phyloP scores from a whole-genome alignment of 2,888 invertebrate genomes.

The Amitus sp. region DNA sequence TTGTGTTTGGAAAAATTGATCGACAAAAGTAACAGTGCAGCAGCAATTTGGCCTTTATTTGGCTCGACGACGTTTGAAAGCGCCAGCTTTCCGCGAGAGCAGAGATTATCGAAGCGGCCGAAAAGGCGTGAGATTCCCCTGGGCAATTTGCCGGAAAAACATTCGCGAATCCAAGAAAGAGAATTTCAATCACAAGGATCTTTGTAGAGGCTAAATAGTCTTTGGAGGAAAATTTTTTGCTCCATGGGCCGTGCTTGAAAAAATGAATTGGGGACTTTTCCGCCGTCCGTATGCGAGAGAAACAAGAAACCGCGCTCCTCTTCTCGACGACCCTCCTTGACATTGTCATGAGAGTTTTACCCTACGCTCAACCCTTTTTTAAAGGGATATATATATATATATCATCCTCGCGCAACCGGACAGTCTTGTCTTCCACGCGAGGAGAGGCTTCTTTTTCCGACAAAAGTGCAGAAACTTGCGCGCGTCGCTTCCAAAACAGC shows the following conservation, averaged over 20 bases:
- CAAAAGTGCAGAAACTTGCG: conserved; percentile 22
- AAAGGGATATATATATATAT: conserved; percentile 30
- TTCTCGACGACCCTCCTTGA: conserved; percentile 37
- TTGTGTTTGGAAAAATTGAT: too few relatives aligned
- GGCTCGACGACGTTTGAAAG: too few relatives aligned
- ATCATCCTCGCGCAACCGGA: conserved; percentile 30
- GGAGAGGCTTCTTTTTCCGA: conserved; percentile 39
- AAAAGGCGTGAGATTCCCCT: too few relatives aligned
- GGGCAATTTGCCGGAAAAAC: background rate
- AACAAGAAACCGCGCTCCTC: conserved; percentile 38
- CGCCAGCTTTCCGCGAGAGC: too few relatives aligned
- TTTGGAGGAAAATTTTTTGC: background rate
- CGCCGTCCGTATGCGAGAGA: conserved; percentile 36
- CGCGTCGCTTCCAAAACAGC: background rate
- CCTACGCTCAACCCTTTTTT: conserved; percentile 23
- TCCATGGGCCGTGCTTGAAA: conserved; percentile 24
- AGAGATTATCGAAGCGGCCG: too few relatives aligned
- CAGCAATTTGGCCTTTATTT: too few relatives aligned
- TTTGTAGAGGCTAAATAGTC: background rate
- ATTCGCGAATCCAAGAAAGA: background rate
- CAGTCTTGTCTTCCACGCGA: conserved; percentile 19
- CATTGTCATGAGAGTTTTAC: conserved; percentile 40
- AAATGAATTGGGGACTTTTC: conserved; percentile 25
- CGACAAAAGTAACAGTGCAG: too few relatives aligned
- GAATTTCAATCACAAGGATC: background rate